Base-by-base conservation (phyloP, 2,113 vertebrate species). In the Callionymus lyra region DNA sequence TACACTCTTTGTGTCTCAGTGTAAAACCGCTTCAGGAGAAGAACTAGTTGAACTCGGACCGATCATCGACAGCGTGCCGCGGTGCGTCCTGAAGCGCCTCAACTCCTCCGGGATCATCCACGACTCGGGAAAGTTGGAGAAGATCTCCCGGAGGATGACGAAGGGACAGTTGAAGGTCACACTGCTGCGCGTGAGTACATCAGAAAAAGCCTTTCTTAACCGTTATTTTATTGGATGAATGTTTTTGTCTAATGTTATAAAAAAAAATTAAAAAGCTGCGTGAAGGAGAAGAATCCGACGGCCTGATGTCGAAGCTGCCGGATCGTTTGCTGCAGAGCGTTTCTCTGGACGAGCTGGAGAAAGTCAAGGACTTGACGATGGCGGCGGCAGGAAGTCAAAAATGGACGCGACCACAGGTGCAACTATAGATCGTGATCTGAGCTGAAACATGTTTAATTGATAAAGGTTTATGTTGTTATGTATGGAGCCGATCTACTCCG, bases 141-240 rank as follows among this genome's bases (percentile, higher is more conserved):
- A 40, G 31, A 57, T 84, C 18, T 48, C 54, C 37, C 37, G 39
- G 38, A 16, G 11, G 13, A 57, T 82, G 70, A 81, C 38, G 6
- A 59, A 43, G 12, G 63, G 74, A 9, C 82, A 87, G 53, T 48
- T 47, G 44, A 73, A 60, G 47, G 72, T 75, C 19, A 32, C 84
- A 9, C 17, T 87, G 38, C 36, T 66, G 1, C 60, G 49, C 65
- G 84, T 87, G 44, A 81, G 81, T 50, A 14, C n/a, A n/a, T 35
- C 14, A 9, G 14, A 44, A 6, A 35, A 16, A 44, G 34, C 12
- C 1, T 33, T 33, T 2, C 12, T 33, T 33, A 33, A 2, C 12
- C n/a, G 12, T 12, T 33, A 33, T 33, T 33, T n/a, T n/a, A n/a
- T n/a, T n/a, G n/a, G n/a, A n/a, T 27, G 4, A 27, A 27, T 27